Base-by-base conservation (phyloP, 1,140 invertebrate genomes). In the Drosophila mojavensis region DNA sequence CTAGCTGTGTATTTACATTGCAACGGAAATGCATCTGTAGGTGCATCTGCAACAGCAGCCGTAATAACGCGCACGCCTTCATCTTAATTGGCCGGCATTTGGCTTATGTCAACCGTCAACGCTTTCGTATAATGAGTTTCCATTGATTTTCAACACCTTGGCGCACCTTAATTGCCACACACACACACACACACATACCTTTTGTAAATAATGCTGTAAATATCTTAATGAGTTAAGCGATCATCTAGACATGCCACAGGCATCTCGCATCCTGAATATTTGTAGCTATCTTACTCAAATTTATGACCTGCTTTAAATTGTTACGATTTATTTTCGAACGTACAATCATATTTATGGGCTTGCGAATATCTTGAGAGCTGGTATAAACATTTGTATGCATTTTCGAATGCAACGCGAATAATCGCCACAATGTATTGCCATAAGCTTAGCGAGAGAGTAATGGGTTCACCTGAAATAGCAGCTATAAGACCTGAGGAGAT, bases 81-180 rank as follows among this genome's bases (percentile, higher is more conserved):
- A 71, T 45, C 76, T 86, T 86, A 88, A 88, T 88, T 81, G 76
- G 77, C 66, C 36, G 80, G 84, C 84, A 88, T 89, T 88, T 89
- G 84, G 84, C 56, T 83, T 83, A 53, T 88, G 84, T 88, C 84
- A 88, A 80, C 84, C 47, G 62, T 66, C 79, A 62, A 70, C 65
- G 64, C 24, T 75, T 84, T 80, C 79, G 81, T 88, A 78, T 89
- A 88, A 88, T 88, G 84, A 83, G 73, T 83, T 89, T 72, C 59
- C 85, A 83, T 79, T 39, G 48, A 69, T 73, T 81, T 82, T 88
- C 84, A 88, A 89, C 84, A 89, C 84, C 84, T 83, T 39, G 48
- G 10, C 13, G 47, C 56, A 60, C 47, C 65, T 73, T 88, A 89
- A 88, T 88, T 89, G 84, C 83, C 61, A 20, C 24, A 50, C 63